Evolutionary conservation across 1,140 invertebrate species (phyloP).

Genomic region (Dendrolimus punctatus): DNA sequence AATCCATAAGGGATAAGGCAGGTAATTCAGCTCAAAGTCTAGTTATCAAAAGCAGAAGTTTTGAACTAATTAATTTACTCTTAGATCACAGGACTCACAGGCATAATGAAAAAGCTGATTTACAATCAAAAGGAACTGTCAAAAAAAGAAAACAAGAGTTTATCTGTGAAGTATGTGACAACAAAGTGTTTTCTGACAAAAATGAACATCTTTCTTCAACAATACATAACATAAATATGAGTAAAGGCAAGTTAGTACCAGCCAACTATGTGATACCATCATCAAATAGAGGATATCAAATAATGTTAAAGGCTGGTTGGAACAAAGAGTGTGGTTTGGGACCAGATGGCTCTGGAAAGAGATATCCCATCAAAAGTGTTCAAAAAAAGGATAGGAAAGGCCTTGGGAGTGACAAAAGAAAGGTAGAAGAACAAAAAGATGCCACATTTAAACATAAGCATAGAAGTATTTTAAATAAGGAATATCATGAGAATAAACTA

Average conservation of each 20-base stretch:
- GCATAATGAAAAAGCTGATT: conserved; percentile 10
- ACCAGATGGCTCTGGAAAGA: conserved; percentile 78
- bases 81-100: conserved; percentile 36
- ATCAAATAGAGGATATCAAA: conserved; percentile 83
- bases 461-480: conserved; percentile 24
- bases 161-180: conserved; percentile 74
- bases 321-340: conserved; percentile 83
- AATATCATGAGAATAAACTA: conserved; percentile 33
- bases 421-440: conserved; percentile 56
- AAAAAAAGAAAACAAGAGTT: conserved; percentile 61
- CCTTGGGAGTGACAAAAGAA: conserved; percentile 74
- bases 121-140: conserved; percentile 10
- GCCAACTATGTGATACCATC: conserved; percentile 80
- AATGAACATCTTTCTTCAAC: conserved; percentile 80
- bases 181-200: conserved; percentile 70
- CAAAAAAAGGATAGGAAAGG: conserved; percentile 83
- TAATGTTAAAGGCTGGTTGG: conserved; percentile 87
- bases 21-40: conserved; percentile 79
- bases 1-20: conserved; percentile 73
- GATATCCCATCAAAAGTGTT: conserved; percentile 86
- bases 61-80: conserved; percentile 71
- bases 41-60: conserved; percentile 75
- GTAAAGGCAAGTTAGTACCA: conserved; percentile 70
- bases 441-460: conserved; percentile 24
- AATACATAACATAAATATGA: conserved; percentile 81